Percentiles rank a stretch among this genome's conserved stretches.
phyloP scores from a whole-genome alignment of 2,113 vertebrate species.

The Cervus canadensis region DNA sequence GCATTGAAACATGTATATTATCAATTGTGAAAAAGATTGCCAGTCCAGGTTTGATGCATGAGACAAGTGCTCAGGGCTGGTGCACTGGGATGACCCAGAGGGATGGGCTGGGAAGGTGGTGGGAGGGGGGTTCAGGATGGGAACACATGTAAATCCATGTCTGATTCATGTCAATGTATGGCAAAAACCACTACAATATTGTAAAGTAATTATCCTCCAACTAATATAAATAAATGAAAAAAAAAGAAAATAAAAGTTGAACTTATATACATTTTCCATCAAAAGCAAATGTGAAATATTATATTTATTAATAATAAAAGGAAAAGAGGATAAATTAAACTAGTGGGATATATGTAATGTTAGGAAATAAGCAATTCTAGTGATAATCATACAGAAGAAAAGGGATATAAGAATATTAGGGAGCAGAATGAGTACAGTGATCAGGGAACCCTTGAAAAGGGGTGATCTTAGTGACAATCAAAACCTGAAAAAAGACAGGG shows the following conservation, averaged over 20 bases:
- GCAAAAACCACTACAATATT: too few species aligned
- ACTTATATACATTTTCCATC: background rate
- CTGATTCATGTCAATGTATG: too few species aligned
- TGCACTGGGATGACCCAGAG: too few species aligned
- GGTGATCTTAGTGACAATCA: background rate
- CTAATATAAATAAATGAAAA: too few species aligned
- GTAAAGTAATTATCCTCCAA: too few species aligned
- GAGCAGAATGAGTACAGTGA: fast-evolving
- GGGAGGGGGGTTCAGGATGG: too few species aligned
- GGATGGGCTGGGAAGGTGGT: too few species aligned
- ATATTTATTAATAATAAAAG: background rate
- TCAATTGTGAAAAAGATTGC: too few species aligned
- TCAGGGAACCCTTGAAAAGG: background rate
- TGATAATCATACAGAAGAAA: background rate
- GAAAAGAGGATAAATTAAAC: background rate
- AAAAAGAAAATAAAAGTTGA: background rate
- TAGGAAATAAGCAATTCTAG: background rate
- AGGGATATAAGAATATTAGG: background rate
- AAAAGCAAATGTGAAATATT: background rate
- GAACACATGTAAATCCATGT: too few species aligned
- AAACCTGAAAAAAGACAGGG: background rate
- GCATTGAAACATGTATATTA: too few species aligned
- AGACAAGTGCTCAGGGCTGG: too few species aligned
- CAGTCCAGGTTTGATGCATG: too few species aligned
- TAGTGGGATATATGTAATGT: background rate